Conservation (phyloP, 2,888 invertebrate species). For the Chalcis sispes region DNA sequence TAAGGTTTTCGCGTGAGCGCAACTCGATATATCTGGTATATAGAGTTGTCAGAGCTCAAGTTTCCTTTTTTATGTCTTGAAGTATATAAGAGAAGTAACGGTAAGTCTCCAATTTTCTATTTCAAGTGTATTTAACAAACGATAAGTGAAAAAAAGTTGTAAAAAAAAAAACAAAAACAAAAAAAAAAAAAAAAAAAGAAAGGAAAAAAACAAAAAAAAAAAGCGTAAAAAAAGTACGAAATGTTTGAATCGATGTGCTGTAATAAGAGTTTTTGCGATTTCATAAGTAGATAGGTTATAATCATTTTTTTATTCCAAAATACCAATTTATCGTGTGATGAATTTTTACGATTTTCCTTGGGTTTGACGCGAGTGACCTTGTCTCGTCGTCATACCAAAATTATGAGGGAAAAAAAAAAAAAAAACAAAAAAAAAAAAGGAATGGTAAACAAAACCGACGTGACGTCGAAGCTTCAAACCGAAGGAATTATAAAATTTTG, state of each 20-base stretch:
- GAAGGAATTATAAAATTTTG: slow-evolving; percentile 63
- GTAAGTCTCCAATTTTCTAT: slow-evolving; percentile 60
- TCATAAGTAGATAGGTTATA: slow-evolving; percentile 63
- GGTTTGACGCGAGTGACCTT: slow-evolving; percentile 12
- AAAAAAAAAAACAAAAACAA: not conserved
- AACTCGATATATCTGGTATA: slow-evolving; percentile 59
- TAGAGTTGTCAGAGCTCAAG: slow-evolving; percentile 50
- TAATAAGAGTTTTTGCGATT: slow-evolving; percentile 56
- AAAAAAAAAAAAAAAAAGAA: too few relatives aligned
- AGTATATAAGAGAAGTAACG: slow-evolving; percentile 53
- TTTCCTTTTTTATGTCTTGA: slow-evolving; percentile 56
- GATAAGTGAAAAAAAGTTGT: not conserved
- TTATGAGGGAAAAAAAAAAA: not conserved
- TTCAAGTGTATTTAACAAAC: slow-evolving; percentile 50
- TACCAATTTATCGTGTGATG: slow-evolving; percentile 60
- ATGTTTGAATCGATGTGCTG: slow-evolving; percentile 56
- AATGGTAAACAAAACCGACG: not conserved
- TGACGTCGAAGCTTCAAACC: slow-evolving; percentile 44
- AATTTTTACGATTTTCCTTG: slow-evolving; percentile 67
- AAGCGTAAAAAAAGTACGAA: slow-evolving; percentile 41
- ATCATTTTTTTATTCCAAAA: slow-evolving; percentile 64
- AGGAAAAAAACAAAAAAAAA: slow-evolving; percentile 21
- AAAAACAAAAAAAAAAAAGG: not conserved
- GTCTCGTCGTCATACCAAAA: not conserved
- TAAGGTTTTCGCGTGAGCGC: slow-evolving; percentile 55